Evolutionary conservation across 1,140 invertebrate genomes (phyloP).

Genomic region (silkworm (Bombyx mori)): ASM3026992v2 NC_085129.1:7832501-7833000

Average conservation of each 20-base stretch:
- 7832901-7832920: not conserved
- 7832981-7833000: not conserved
- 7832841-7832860: conserved; percentile 37
- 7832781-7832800: conserved; percentile 34
- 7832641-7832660: conserved; percentile 54
- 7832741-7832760: conserved; percentile 17
- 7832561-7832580: conserved; percentile 17
- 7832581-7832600: conserved; percentile 27
- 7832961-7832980: not conserved
- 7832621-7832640: conserved; percentile 50
- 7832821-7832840: conserved; percentile 42
- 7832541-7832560: too few species aligned
- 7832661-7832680: conserved; percentile 52
- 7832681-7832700: conserved; percentile 48
- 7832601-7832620: conserved; percentile 56
- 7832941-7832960: not conserved
- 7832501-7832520: too few species aligned
- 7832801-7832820: conserved; percentile 35
- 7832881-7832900: conserved; percentile 8
- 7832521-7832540: too few species aligned
- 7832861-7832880: conserved; percentile 15
- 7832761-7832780: conserved; percentile 25
- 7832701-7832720: conserved; percentile 62
- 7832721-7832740: conserved; percentile 27
- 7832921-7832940: not conserved